These are phyloP conservation scores for Ceratina japonica DNA, from an alignment of 1,140 invertebrate genomes.

Conservation along the genomic window DNA sequence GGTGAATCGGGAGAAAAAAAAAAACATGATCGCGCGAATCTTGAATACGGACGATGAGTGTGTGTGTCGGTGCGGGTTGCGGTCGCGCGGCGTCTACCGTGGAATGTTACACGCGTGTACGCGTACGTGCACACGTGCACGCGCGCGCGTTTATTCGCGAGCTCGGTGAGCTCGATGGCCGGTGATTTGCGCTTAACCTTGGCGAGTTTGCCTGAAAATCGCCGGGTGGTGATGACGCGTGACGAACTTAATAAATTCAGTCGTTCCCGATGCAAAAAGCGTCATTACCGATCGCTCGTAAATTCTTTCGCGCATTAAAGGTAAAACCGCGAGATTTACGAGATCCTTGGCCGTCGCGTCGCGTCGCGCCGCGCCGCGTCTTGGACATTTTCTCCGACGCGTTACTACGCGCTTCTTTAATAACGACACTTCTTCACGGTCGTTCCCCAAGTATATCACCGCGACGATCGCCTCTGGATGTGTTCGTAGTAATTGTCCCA, in stretches of 20 bases:
- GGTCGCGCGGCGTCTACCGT: background rate
- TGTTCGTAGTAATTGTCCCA: slow-evolving; percentile 48
- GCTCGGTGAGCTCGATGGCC: background rate
- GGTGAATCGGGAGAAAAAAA: background rate
- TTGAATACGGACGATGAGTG: slow-evolving; percentile 24
- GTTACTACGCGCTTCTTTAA: slow-evolving; percentile 7
- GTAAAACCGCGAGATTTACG: background rate
- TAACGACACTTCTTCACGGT: slow-evolving; percentile 17
- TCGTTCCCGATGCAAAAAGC: slow-evolving; percentile 27
- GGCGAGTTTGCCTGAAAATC: slow-evolving; percentile 43
- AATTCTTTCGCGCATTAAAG: background rate
- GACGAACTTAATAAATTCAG: slow-evolving; percentile 69
- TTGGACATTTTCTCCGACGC: background rate
- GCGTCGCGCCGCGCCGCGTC: background rate
- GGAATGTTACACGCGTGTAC: background rate
- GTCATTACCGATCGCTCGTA: slow-evolving; percentile 29
- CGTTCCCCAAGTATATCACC: background rate
- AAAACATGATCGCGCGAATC: no score
- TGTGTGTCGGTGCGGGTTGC: background rate
- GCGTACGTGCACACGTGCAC: no score
- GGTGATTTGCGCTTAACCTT: slow-evolving; percentile 38
- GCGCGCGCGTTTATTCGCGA: background rate
- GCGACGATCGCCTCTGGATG: slow-evolving; percentile 15
- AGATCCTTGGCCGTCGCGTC: background rate
- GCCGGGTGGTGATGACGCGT: slow-evolving; percentile 62